Evolutionary conservation across 2,888 invertebrate genomes (phyloP).

Genomic region (Xiphydria camelus): DNA sequence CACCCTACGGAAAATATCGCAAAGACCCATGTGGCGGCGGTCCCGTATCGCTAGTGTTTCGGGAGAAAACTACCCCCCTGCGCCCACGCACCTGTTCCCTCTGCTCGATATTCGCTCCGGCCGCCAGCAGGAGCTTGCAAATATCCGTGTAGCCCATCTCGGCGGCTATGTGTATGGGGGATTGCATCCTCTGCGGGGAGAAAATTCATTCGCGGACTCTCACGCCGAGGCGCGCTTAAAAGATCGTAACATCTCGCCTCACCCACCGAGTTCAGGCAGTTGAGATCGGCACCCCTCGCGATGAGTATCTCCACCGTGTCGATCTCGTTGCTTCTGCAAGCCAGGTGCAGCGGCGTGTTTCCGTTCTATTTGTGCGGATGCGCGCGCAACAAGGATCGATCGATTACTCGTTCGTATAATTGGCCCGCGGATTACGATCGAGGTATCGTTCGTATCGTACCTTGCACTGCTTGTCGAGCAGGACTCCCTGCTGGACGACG

Average conservation of each 20-base stretch:
- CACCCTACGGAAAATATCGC: constrained; percentile 56
- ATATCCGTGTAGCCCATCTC: constrained; percentile 71
- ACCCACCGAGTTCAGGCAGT: constrained; percentile 73
- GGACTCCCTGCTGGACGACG: constrained; percentile 67
- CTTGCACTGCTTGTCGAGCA: constrained; percentile 70
- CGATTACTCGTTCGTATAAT: not conserved
- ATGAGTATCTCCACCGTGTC: constrained; percentile 73
- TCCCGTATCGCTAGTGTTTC: no score
- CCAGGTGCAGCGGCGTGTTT: constrained; percentile 75
- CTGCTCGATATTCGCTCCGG: constrained; percentile 71
- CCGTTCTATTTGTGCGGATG: constrained; percentile 61
- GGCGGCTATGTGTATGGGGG: constrained; percentile 80
- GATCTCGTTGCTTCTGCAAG: constrained; percentile 72
- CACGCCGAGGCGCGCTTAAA: constrained; percentile 7
- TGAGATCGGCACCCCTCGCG: constrained; percentile 71
- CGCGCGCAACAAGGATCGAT: not conserved
- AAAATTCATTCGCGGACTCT: not conserved
- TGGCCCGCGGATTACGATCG: no score
- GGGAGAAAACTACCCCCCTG: not conserved
- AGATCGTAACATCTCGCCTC: constrained; percentile 4
- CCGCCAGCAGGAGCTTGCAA: constrained; percentile 64
- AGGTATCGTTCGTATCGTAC: constrained; percentile 58
- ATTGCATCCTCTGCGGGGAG: constrained; percentile 66
- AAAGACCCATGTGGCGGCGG: not conserved
- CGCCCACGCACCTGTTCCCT: constrained; percentile 60